Evolutionary conservation across 2,113 vertebrate species (phyloP).

Genomic region (Microcebus tavaratra): DNA sequence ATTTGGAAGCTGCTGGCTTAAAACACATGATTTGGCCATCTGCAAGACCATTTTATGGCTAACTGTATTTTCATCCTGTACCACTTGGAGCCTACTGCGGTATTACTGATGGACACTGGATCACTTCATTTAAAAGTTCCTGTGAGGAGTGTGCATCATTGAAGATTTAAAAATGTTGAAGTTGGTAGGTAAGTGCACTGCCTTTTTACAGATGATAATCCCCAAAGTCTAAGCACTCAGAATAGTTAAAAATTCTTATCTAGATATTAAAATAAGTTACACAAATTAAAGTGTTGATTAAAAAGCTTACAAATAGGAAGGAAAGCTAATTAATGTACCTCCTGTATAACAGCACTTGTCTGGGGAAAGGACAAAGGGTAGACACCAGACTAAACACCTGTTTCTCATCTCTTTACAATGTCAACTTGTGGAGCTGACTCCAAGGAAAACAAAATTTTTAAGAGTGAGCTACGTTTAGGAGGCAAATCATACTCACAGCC

Average conservation of each 20-base stretch:
- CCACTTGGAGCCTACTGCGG: background rate
- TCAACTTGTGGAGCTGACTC: background rate
- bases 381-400: background rate
- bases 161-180: background rate
- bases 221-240: background rate
- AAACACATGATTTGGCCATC: background rate
- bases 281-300: background rate
- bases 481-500: conserved; percentile 88
- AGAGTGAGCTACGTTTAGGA: background rate
- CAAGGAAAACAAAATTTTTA: background rate
- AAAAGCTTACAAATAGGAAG: background rate
- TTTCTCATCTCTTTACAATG: background rate
- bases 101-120: background rate
- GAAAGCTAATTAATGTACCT: background rate
- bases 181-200: background rate
- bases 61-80: background rate
- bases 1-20: background rate
- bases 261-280: background rate
- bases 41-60: background rate
- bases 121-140: background rate
- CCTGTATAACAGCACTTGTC: background rate
- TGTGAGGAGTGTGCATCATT: background rate
- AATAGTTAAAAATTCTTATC: background rate
- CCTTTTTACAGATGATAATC: background rate
- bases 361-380: background rate